These are phyloP conservation scores for Erythrocebus patas DNA, from an alignment of 2,113 vertebrate species.

Conservation along the genomic window DNA sequence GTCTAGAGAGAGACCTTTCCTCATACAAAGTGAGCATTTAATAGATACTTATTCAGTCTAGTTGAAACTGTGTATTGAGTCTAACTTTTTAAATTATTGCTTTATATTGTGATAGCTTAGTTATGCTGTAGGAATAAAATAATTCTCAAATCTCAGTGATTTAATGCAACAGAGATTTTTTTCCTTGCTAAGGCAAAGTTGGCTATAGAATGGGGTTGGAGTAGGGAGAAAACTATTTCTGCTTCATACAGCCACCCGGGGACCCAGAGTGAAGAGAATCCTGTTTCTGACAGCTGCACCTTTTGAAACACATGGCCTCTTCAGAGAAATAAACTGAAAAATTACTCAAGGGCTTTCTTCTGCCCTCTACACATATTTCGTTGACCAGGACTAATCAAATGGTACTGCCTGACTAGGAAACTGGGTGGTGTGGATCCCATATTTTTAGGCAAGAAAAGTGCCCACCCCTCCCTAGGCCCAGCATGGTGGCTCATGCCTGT, in stretches of 20 bases:
- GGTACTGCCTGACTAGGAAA: not conserved
- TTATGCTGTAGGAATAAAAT: not conserved
- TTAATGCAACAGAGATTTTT: not conserved
- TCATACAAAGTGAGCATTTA: not conserved
- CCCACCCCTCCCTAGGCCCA: not conserved
- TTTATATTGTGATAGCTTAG: not conserved
- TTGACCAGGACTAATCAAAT: not conserved
- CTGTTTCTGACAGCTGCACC: not conserved
- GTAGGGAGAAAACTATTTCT: not conserved
- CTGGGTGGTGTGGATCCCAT: not conserved
- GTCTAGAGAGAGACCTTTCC: not conserved
- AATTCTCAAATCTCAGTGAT: not conserved
- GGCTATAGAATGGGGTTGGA: not conserved
- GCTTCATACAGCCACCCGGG: not conserved
- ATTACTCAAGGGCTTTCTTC: not conserved
- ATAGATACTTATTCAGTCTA: not conserved
- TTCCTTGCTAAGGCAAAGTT: not conserved
- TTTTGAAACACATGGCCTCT: not conserved
- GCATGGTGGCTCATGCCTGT: no score
- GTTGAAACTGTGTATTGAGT: conserved; percentile 3
- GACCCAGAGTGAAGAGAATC: not conserved
- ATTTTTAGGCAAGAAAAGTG: not conserved
- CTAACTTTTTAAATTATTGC: not conserved
- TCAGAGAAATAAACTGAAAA: not conserved
- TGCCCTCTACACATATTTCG: not conserved